Conservation (phyloP, 2,797 vertebrate species). For the Sebastes minor region DNA sequence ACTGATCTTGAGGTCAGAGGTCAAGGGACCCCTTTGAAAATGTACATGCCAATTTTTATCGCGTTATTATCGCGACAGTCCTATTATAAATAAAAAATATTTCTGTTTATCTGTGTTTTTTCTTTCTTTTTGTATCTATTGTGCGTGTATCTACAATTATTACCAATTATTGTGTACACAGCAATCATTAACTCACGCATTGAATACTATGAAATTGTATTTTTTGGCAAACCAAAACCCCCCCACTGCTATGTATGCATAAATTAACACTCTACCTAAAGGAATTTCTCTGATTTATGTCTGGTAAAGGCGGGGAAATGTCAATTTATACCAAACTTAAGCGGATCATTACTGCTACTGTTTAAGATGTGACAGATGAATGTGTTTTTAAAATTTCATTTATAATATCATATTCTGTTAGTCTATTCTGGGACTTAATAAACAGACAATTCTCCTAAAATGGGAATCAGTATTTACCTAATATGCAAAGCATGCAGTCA, state of each 20-base stretch:
- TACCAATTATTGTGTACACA: not conserved
- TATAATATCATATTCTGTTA: not conserved
- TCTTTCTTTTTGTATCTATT: not conserved
- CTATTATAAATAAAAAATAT: not conserved
- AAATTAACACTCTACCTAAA: conserved; percentile 25
- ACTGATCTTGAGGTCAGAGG: too few relatives aligned
- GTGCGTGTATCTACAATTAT: not conserved
- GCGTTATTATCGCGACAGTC: too few relatives aligned
- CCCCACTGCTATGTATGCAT: conserved; percentile 30
- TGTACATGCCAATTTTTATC: too few relatives aligned
- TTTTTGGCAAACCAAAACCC: not conserved
- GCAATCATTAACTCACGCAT: not conserved
- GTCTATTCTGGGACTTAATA: conserved; percentile 8
- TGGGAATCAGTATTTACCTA: not conserved
- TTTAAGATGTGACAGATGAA: not conserved
- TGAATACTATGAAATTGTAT: conserved; percentile 3
- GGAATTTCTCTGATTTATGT: conserved; percentile 37
- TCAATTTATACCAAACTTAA: conserved; percentile 20
- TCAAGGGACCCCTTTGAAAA: too few relatives aligned
- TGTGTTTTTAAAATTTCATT: not conserved
- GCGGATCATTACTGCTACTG: not conserved
- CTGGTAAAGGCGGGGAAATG: not conserved
- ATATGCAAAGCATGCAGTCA: conserved; percentile 16
- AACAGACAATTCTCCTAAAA: not conserved
- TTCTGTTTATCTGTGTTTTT: not conserved